Conservation (phyloP, 1,140 invertebrate species). For the Coelopa frigida region DNA sequence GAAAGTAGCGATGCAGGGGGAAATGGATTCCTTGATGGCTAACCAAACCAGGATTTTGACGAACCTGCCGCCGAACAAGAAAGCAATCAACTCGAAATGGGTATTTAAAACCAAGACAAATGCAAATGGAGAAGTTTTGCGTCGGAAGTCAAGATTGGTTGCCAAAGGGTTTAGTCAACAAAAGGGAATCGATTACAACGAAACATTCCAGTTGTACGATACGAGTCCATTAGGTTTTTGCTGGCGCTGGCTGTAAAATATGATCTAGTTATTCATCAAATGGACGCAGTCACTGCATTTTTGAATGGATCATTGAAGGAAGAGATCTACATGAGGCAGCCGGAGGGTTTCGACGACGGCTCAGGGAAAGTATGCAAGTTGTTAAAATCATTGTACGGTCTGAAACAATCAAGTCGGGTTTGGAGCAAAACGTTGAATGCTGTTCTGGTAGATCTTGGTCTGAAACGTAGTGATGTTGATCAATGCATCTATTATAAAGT, state of each 20-base stretch:
- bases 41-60: conserved; percentile 16
- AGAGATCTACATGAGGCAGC: conserved; percentile 44
- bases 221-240: conserved; percentile 22
- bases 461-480: no score
- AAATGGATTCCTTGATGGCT: neutral
- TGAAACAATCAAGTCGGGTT: conserved; percentile 20
- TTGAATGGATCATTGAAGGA: conserved; percentile 21
- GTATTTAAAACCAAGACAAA: conserved; percentile 18
- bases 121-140: neutral
- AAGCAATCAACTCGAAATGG: conserved; percentile 20
- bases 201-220: conserved; percentile 13
- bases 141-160: conserved; percentile 31
- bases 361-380: conserved; percentile 8
- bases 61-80: conserved; percentile 12
- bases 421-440: conserved; percentile 2
- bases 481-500: no score
- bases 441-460: conserved; percentile 1
- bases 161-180: no score
- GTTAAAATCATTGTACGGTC: conserved; percentile 24
- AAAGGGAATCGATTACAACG: no score
- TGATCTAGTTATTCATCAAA: conserved; percentile 15
- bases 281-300: conserved; percentile 21
- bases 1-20: neutral
- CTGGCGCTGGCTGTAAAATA: conserved; percentile 6
- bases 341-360: conserved; percentile 19